These are phyloP conservation scores for Drosophila funebris DNA, from an alignment of 1,140 invertebrate species.

Conservation along the genomic window DNA sequence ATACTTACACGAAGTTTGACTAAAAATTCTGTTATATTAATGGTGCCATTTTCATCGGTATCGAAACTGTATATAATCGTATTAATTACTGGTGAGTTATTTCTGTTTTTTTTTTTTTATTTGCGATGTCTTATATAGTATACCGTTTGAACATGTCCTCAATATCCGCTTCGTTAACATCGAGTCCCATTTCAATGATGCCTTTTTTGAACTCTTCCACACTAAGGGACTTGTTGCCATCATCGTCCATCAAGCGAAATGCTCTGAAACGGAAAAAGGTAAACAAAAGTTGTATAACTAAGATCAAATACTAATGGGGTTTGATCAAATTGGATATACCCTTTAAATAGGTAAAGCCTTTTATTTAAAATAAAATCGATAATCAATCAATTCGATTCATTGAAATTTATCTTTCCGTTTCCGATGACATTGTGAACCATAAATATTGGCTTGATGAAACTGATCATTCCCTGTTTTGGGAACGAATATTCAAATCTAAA, in stretches of 20 bases:
- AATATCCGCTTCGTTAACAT: slow-evolving; percentile 87
- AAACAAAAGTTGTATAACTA: not conserved
- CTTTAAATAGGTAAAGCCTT: not conserved
- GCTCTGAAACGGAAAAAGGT: slow-evolving; percentile 85
- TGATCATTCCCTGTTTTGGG: slow-evolving; percentile 8
- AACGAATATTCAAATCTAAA: slow-evolving; percentile 26
- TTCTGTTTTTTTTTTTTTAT: no score
- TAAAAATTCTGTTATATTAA: slow-evolving; percentile 96
- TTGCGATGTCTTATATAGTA: no score
- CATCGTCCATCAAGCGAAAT: slow-evolving; percentile 96
- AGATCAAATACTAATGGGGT: not conserved
- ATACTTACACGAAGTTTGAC: slow-evolving; percentile 90
- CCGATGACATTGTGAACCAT: no score
- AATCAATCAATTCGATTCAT: not conserved
- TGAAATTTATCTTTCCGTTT: no score
- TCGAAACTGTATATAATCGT: slow-evolving; percentile 87
- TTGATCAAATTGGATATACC: not conserved
- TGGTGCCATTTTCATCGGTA: slow-evolving; percentile 90
- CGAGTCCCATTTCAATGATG: slow-evolving; percentile 90
- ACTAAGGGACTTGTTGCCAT: slow-evolving; percentile 92
- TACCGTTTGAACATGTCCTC: slow-evolving; percentile 85
- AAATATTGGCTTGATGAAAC: no score
- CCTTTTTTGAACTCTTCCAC: slow-evolving; percentile 93
- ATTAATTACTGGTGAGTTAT: not conserved
- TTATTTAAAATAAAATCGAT: not conserved